Percentiles rank a stretch among this genome's conserved stretches.
These are phyloP conservation scores for Xenopus laevis DNA, from an alignment of 2,113 vertebrate genomes.

Conservation along the genomic window DNA sequence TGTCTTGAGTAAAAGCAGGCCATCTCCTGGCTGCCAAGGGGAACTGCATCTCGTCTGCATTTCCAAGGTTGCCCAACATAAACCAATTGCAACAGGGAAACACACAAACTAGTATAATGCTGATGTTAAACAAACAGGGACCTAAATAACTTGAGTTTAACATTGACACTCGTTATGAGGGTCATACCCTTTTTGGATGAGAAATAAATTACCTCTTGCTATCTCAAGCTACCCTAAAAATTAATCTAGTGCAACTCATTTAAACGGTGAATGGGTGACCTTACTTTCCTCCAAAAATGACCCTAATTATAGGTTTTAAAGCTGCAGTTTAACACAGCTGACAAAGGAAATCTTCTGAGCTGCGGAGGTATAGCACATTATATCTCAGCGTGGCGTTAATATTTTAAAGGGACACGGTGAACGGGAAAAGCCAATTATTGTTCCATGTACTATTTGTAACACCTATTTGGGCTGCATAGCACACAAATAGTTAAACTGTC, in stretches of 20 bases:
- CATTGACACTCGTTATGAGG: slow-evolving; percentile 35
- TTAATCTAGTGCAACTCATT: slow-evolving; percentile 32
- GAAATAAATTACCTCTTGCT: slow-evolving; percentile 27
- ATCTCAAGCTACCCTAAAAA: slow-evolving; percentile 30
- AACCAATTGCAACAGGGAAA: background rate
- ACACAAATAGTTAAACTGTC: too few species aligned
- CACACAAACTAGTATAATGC: slow-evolving; percentile 11
- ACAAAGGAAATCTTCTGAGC: slow-evolving; percentile 9
- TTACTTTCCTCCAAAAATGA: slow-evolving; percentile 28
- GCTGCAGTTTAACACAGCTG: slow-evolving; percentile 24
- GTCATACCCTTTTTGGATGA: slow-evolving; percentile 21
- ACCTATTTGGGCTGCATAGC: too few species aligned
- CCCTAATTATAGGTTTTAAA: slow-evolving; percentile 35
- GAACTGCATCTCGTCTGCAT: background rate
- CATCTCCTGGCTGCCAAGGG: too few species aligned
- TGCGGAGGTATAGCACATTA: background rate
- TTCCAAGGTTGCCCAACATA: slow-evolving; percentile 10
- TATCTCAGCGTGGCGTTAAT: background rate
- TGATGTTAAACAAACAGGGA: slow-evolving; percentile 38
- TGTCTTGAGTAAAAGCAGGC: too few species aligned
- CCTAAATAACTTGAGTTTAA: slow-evolving; percentile 21
- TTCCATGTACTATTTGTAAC: too few species aligned
- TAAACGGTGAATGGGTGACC: slow-evolving; percentile 20
- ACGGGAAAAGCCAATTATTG: too few species aligned
- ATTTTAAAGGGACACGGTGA: too few species aligned